Conservation (phyloP, 2,797 vertebrate genomes). For the Takifugu rubripes region DNA sequence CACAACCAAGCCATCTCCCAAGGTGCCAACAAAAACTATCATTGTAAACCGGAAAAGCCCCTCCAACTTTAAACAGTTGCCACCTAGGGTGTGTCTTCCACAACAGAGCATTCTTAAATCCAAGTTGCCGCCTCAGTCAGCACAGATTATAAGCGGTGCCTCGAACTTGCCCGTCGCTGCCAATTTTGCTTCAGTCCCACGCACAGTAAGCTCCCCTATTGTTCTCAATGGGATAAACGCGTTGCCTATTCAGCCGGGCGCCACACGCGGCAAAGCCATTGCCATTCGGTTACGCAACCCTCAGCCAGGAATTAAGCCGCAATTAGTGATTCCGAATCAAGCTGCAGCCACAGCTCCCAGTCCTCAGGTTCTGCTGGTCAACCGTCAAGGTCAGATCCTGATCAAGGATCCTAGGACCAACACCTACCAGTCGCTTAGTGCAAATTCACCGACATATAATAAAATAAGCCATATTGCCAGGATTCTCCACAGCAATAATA, state of each 20-base stretch:
- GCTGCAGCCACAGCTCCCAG: constrained; percentile 22
- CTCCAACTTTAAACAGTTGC: constrained; percentile 21
- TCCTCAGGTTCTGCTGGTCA: constrained; percentile 82
- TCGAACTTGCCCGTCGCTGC: constrained; percentile 32
- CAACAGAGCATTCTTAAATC: constrained; percentile 46
- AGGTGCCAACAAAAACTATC: constrained; percentile 26
- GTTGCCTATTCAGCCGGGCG: constrained; percentile 53
- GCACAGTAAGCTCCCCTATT: constrained; percentile 58
- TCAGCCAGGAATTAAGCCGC: constrained; percentile 32
- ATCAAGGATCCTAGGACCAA: constrained; percentile 79
- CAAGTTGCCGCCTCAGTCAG: constrained; percentile 24
- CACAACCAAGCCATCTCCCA: constrained; percentile 30
- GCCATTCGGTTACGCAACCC: constrained; percentile 66
- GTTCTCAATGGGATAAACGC: constrained; percentile 78
- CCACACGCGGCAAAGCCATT: constrained; percentile 47
- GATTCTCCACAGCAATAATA: constrained; percentile 65
- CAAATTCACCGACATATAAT: constrained; percentile 67
- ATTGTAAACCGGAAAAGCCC: constrained; percentile 36
- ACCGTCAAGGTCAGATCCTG: constrained; percentile 85
- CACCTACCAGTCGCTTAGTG: constrained; percentile 66
- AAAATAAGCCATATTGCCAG: constrained; percentile 77
- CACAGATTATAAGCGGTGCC: constrained; percentile 15
- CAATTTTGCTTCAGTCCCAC: constrained; percentile 31
- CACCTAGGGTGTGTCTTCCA: constrained; percentile 37
- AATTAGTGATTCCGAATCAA: constrained; percentile 18